Percentiles rank a stretch among this genome's conserved stretches.
Conservation (phyloP, 1,140 invertebrate genomes). For the Ectropis grisescens region DNA sequence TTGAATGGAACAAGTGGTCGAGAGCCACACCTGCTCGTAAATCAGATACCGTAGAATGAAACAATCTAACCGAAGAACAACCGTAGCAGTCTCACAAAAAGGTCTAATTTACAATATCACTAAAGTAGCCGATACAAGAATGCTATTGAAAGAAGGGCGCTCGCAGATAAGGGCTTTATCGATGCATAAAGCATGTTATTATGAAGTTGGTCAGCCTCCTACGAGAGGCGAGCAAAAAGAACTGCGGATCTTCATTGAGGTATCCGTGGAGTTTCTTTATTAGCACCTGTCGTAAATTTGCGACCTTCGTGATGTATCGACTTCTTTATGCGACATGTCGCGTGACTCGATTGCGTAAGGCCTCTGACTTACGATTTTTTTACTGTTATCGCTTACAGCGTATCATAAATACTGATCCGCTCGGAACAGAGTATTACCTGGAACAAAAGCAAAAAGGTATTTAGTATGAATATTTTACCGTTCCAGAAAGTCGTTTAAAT, state of each 20-base stretch:
- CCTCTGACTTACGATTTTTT: too few species aligned
- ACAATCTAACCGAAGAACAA: constrained; percentile 17
- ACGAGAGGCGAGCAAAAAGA: constrained; percentile 21
- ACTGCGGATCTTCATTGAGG: constrained; percentile 26
- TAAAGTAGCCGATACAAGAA: constrained; percentile 26
- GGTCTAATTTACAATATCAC: constrained; percentile 25
- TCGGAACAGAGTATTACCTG: too few species aligned
- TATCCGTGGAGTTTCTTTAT: too few species aligned
- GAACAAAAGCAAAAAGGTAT: too few species aligned
- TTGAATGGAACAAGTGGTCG: constrained; percentile 37
- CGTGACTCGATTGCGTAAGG: too few species aligned
- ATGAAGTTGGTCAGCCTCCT: constrained; percentile 39
- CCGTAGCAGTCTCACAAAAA: constrained; percentile 20
- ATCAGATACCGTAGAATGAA: constrained; percentile 34
- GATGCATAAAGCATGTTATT: constrained; percentile 59
- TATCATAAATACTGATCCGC: too few species aligned
- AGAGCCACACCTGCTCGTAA: constrained; percentile 46
- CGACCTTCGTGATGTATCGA: too few species aligned
- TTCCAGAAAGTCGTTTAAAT: too few species aligned
- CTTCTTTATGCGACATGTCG: too few species aligned
- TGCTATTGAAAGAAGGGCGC: constrained; percentile 52
- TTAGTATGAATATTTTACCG: too few species aligned
- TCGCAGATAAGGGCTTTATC: constrained; percentile 52
- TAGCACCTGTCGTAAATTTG: too few species aligned
- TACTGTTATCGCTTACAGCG: too few species aligned